phyloP scores from a whole-genome alignment of 2,113 vertebrate genomes.

The Chascanopsetta lugubris region DNA sequence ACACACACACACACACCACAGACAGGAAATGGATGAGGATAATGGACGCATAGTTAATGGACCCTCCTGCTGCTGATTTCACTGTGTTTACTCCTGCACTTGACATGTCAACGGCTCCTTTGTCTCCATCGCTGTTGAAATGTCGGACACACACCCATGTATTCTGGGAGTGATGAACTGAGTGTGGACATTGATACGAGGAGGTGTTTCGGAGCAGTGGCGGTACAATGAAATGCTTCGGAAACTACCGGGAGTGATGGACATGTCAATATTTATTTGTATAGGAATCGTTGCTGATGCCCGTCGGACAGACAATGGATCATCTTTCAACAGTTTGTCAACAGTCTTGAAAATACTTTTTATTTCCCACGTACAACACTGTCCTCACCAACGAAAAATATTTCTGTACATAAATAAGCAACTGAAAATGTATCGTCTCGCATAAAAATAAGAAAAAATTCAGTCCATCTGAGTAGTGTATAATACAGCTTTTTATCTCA shows the following conservation, averaged over 20 bases:
- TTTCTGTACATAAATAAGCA: constrained; percentile 82
- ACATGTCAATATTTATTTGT: constrained; percentile 35
- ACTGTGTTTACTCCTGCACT: constrained; percentile 67
- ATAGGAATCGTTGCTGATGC: constrained; percentile 3
- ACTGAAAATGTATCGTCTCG: constrained; percentile 75
- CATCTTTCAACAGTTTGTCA: constrained; percentile 12
- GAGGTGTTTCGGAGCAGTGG: constrained; percentile 26
- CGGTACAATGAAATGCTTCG: not conserved
- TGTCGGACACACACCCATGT: not conserved
- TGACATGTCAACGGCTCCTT: constrained; percentile 54
- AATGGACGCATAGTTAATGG: constrained; percentile 75
- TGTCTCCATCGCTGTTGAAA: constrained; percentile 48
- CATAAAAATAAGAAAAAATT: constrained; percentile 59
- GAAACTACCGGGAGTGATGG: constrained; percentile 33
- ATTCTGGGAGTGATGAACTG: constrained; percentile 29
- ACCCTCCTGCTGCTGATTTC: constrained; percentile 62
- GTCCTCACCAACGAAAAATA: constrained; percentile 78
- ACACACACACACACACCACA: constrained; percentile 50
- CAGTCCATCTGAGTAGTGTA: constrained; percentile 56
- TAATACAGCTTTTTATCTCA: constrained; percentile 50
- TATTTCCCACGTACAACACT: constrained; percentile 78
- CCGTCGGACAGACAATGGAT: not conserved
- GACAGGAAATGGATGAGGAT: constrained; percentile 75
- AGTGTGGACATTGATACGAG: constrained; percentile 9
- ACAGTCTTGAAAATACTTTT: constrained; percentile 77